A percentile compares a stretch with the other conserved stretches of the same genome.
Conservation (phyloP, 2,113 vertebrate species). For the Vulpes ferrilata region DNA sequence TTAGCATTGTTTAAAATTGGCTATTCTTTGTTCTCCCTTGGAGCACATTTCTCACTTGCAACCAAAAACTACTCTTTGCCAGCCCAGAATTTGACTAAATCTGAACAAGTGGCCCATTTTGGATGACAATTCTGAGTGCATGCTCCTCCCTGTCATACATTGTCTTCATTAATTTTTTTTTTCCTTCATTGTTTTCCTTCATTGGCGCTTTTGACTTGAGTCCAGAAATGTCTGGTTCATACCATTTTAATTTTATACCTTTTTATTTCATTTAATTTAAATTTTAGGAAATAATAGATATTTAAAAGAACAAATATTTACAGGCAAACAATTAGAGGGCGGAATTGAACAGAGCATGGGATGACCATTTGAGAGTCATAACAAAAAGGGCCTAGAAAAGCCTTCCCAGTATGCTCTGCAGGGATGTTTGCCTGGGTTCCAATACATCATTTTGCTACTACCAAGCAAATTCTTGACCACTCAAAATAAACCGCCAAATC, state of each 20-base stretch:
- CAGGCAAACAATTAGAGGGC: not conserved
- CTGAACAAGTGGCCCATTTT: not conserved
- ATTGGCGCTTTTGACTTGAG: not conserved
- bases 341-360: not conserved
- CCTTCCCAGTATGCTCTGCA: not conserved
- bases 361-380: not conserved
- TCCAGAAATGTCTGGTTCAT: not conserved
- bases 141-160: not conserved
- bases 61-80: not conserved
- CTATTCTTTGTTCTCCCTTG: constrained; percentile 31
- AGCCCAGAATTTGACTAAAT: not conserved
- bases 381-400: not conserved
- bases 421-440: too few relatives aligned
- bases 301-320: not conserved
- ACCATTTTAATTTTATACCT: not conserved
- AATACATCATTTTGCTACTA: not conserved
- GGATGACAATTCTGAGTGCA: constrained; percentile 23
- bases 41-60: constrained; percentile 39
- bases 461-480: not conserved
- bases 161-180: not conserved
- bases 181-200: not conserved
- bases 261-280: constrained; percentile 16
- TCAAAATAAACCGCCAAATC: not conserved
- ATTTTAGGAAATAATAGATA: not conserved
- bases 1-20: not conserved